Evolutionary conservation across 2,888 invertebrate species (phyloP), one percentile per base, ranked within the genome.

Genomic region (Melinaea marsaeus): DNA sequence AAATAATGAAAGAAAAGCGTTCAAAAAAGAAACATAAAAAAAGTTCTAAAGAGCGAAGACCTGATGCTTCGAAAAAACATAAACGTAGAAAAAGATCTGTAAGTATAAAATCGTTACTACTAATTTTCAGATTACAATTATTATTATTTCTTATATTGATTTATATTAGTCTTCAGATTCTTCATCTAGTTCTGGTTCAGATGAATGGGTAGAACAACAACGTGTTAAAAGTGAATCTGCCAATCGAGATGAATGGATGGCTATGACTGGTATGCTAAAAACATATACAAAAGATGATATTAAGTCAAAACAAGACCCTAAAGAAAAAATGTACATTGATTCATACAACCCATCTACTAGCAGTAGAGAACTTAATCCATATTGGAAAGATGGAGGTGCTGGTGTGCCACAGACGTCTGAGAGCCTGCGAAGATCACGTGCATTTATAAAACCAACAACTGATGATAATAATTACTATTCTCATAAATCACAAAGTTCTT

Each of bases 361-460:
- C 79, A 85, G 84, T 1, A 90, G 94, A 75, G 98, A 98, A 86
- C 86, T 98, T 61, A 98, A 98, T 91, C 98, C 97, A 0, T 96
- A 96, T 78, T 98, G 98, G 97, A 97, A 95, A 89, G 92, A 95
- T 83, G 97, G 97, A 55, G 98, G 98, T 0, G 93, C 92, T 60
- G 98, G 98, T 2, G 79, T 98, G 64, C 98, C 98, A 0, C 81
- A 83, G 74, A 80, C 83, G 60, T 66, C 81, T 57, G 81, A 86
- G 69, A 79, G 79, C 75, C 80, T 84, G 71, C 76, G 82, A 72
- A 85, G 83, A 74, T 77, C 86, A 33, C 81, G 75, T 63, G 75
- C 77, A 55, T 90, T 87, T 72, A 69, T 86, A 2, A 88, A 82
- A 78, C 93, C 93, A 46, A 69, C 70, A 22, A 77, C 22, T 22